A percentile compares a stretch with the other conserved stretches of the same genome.
Conservation (phyloP, 2,113 vertebrate species). For the Actenoides lindsayi region DNA sequence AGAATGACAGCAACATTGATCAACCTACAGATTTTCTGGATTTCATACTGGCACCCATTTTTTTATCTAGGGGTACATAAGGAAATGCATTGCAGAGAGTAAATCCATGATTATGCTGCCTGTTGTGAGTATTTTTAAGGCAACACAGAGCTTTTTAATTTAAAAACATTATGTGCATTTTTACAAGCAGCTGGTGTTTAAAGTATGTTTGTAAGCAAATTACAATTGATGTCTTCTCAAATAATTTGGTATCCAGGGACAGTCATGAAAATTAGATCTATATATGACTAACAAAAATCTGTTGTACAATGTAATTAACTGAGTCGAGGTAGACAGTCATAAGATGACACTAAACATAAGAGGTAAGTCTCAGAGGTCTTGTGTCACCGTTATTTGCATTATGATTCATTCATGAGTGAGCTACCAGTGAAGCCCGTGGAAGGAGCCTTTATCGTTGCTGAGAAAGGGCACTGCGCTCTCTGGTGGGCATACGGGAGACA, state of each 20-base stretch:
- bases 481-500: background rate
- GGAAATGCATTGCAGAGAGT: background rate
- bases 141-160: conserved; percentile 24
- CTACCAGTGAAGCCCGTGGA: background rate
- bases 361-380: background rate
- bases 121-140: background rate
- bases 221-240: conserved; percentile 11
- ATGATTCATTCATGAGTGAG: background rate
- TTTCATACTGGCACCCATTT: background rate
- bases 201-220: conserved; percentile 54
- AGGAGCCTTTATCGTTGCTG: background rate
- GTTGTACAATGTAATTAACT: background rate
- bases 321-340: background rate
- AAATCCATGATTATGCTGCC: background rate
- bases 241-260: conserved; percentile 21
- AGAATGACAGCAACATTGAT: background rate
- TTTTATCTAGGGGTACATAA: background rate
- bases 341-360: background rate
- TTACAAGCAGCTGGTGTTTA: conserved; percentile 43
- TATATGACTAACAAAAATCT: conserved; percentile 38
- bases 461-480: conserved; percentile 28
- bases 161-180: background rate
- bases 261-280: conserved; percentile 34
- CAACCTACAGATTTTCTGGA: background rate
- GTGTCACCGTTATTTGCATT: background rate